A percentile compares a stretch with the other conserved stretches of the same genome.
phyloP scores from a whole-genome alignment of 2,888 invertebrate genomes.

The Gymnocheta viridis region DNA sequence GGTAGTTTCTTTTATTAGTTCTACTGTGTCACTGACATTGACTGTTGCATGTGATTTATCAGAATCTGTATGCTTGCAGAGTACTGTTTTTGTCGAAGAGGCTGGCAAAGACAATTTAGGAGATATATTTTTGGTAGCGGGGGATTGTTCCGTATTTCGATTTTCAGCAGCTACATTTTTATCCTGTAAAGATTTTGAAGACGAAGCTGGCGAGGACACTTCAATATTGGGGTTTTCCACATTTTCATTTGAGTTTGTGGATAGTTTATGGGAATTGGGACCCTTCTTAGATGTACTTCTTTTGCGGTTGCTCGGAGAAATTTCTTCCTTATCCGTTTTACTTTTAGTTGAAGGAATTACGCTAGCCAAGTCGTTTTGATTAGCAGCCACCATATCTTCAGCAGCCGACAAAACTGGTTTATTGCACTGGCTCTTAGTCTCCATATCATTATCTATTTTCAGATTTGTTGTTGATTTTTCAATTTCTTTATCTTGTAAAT shows the following conservation, averaged over 20 bases:
- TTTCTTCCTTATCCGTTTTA: not conserved
- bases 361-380: not conserved
- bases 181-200: not conserved
- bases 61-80: not conserved
- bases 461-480: not conserved
- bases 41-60: not conserved
- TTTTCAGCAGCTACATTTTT: not conserved
- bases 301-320: not conserved
- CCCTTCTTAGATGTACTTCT: not conserved
- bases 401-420: not conserved
- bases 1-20: not conserved
- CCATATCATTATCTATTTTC: no score
- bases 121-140: not conserved
- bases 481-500: not conserved
- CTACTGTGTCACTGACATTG: not conserved
- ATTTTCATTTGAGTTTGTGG: not conserved
- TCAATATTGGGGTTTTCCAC: not conserved
- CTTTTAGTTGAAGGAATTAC: not conserved
- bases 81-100: not conserved
- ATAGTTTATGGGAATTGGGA: not conserved
- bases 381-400: not conserved
- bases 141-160: not conserved
- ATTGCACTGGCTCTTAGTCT: not conserved
- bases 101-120: not conserved
- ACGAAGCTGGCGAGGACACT: not conserved